Evolutionary conservation across 2,113 vertebrate genomes (phyloP).

Genomic region (Meleagris gallopavo): DNA sequence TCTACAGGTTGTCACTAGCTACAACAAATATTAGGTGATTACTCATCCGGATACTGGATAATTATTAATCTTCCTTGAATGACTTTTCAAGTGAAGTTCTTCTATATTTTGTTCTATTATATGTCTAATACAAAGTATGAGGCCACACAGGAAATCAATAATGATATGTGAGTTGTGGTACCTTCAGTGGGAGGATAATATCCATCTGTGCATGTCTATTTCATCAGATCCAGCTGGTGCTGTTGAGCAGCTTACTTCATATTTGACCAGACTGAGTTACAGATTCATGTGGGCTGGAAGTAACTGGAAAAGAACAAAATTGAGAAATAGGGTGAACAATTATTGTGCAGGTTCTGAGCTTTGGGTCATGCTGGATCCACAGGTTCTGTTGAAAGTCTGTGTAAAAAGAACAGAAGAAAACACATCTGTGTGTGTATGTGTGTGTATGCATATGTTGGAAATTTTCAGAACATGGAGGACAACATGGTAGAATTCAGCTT

Average conservation of each 20-base stretch:
- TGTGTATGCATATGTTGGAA: not conserved
- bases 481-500: not conserved
- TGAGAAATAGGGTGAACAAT: slow-evolving; percentile 7
- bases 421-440: not conserved
- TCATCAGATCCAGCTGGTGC: slow-evolving; percentile 53
- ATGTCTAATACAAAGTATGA: not conserved
- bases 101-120: slow-evolving; percentile 11
- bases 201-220: not conserved
- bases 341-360: not conserved
- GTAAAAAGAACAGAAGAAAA: not conserved
- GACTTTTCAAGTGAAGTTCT: not conserved
- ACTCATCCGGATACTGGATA: not conserved
- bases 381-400: not conserved
- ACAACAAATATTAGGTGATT: not conserved
- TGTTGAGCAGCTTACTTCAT: slow-evolving; percentile 48
- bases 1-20: not conserved
- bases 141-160: slow-evolving; percentile 27
- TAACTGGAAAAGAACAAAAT: slow-evolving; percentile 35
- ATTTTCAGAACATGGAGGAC: not conserved
- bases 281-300: slow-evolving; percentile 31
- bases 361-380: not conserved
- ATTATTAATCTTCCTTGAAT: not conserved
- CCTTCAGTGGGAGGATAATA: slow-evolving; percentile 58
- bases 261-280: slow-evolving; percentile 6
- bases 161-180: slow-evolving; percentile 23